Conservation (phyloP, 1,140 invertebrate genomes). For the Danaus melanippus region DNA sequence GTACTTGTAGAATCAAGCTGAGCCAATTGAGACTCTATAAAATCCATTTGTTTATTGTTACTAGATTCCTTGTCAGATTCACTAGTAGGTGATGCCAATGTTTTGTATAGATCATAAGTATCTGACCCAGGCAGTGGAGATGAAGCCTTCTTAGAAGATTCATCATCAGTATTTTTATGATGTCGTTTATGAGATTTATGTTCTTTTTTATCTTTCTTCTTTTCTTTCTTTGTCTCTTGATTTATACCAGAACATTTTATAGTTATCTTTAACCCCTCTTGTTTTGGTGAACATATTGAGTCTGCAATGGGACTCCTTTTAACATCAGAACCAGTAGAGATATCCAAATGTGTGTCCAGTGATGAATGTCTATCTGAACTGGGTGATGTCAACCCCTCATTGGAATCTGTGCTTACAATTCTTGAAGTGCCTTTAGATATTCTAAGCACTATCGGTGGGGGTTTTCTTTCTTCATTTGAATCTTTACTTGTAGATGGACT, state of each 20-base stretch:
- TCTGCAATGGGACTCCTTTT: conserved; percentile 61
- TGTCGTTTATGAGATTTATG: conserved; percentile 63
- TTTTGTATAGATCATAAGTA: conserved; percentile 69
- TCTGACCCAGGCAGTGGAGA: conserved; percentile 70
- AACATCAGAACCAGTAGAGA: conserved; percentile 38
- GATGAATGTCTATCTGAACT: conserved; percentile 67
- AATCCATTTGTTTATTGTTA: conserved; percentile 39
- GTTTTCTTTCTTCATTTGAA: conserved; percentile 58
- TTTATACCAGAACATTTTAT: conserved; percentile 67
- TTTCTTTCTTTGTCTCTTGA: conserved; percentile 72
- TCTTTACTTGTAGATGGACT: conserved; percentile 67
- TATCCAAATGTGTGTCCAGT: conserved; percentile 59
- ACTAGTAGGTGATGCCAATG: conserved; percentile 55
- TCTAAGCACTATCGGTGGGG: conserved; percentile 74
- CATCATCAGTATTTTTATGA: conserved; percentile 57
- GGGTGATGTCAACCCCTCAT: conserved; percentile 72
- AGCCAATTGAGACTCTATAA: conserved; percentile 56
- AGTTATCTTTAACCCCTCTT: conserved; percentile 67
- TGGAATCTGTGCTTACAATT: conserved; percentile 75
- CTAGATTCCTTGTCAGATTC: conserved; percentile 37
- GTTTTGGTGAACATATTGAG: conserved; percentile 63
- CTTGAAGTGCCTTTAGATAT: conserved; percentile 77
- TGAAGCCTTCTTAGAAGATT: conserved; percentile 59
- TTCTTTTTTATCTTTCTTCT: conserved; percentile 61
- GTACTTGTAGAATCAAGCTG: conserved; percentile 47